These are phyloP conservation scores for Crypturellus undulatus DNA, from an alignment of 2,113 vertebrate genomes.

Conservation along the genomic window DNA sequence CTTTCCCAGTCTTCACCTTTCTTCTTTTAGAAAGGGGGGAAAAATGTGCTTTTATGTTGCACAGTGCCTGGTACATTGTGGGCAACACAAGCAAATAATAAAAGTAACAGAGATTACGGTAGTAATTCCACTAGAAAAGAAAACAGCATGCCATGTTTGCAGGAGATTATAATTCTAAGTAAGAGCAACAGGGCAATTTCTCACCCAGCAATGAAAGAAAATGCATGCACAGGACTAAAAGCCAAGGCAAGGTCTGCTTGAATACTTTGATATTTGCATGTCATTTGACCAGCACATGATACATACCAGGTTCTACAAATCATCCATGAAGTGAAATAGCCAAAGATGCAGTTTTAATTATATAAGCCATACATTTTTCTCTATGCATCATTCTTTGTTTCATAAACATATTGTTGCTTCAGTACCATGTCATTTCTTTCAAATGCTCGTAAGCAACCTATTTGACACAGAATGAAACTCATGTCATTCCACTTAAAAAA, in stretches of 20 bases:
- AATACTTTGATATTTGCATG: neutral
- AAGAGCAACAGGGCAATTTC: neutral
- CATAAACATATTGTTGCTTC: slow-evolving; percentile 46
- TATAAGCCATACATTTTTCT: slow-evolving; percentile 11
- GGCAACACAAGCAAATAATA: neutral
- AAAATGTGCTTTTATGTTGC: neutral
- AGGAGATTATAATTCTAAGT: neutral
- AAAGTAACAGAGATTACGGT: neutral
- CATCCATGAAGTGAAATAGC: slow-evolving; percentile 11
- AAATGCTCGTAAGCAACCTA: neutral
- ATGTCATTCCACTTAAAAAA: slow-evolving; percentile 20
- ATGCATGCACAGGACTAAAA: neutral
- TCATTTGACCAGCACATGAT: slow-evolving; percentile 5
- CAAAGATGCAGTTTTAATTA: slow-evolving; percentile 42
- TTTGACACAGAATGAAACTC: slow-evolving; percentile 38
- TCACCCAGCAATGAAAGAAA: neutral
- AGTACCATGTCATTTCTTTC: neutral
- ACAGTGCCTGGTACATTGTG: fast-evolving
- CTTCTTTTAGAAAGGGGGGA: neutral
- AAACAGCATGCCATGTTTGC: neutral
- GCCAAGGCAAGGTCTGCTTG: neutral
- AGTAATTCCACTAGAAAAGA: neutral
- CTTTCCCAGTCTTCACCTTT: neutral
- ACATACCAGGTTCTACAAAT: neutral
- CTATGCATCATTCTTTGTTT: slow-evolving; percentile 16